These are phyloP conservation scores for Seriola rivoliana DNA, from an alignment of 2,113 vertebrate species.

Conservation along the genomic window DNA sequence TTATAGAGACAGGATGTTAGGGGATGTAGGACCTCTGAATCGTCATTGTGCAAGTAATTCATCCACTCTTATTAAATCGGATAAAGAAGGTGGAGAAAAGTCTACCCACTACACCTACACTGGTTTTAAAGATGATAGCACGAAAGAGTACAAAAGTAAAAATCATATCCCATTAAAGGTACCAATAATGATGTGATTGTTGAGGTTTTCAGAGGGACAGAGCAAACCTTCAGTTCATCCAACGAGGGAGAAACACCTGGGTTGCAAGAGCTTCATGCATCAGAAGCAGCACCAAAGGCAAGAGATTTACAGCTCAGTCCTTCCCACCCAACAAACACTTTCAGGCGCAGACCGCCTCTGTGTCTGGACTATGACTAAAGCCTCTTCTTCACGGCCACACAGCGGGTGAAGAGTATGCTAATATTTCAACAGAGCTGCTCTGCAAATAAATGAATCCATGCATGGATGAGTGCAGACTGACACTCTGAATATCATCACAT, in stretches of 20 bases:
- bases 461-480: conserved; percentile 60
- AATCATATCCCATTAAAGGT: neutral
- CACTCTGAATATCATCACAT: conserved; percentile 63
- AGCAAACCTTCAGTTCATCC: neutral
- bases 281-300: neutral
- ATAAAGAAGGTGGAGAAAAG: neutral
- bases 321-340: conserved; percentile 12
- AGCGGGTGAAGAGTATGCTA: conserved; percentile 51
- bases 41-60: conserved; percentile 19
- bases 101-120: neutral
- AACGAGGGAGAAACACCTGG: neutral
- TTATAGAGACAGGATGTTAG: conserved; percentile 21
- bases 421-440: conserved; percentile 57
- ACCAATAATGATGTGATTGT: neutral
- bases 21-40: conserved; percentile 22
- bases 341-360: neutral
- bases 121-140: neutral
- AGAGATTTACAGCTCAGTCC: conserved; percentile 14
- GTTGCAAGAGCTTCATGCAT: neutral
- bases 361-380: conserved; percentile 47
- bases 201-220: neutral
- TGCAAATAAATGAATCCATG: conserved; percentile 63
- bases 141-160: neutral
- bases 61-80: conserved; percentile 13
- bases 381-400: conserved; percentile 46